These are phyloP conservation scores for Bovichtus diacanthus DNA, from an alignment of 2,797 vertebrate genomes.

Conservation along the genomic window DNA sequence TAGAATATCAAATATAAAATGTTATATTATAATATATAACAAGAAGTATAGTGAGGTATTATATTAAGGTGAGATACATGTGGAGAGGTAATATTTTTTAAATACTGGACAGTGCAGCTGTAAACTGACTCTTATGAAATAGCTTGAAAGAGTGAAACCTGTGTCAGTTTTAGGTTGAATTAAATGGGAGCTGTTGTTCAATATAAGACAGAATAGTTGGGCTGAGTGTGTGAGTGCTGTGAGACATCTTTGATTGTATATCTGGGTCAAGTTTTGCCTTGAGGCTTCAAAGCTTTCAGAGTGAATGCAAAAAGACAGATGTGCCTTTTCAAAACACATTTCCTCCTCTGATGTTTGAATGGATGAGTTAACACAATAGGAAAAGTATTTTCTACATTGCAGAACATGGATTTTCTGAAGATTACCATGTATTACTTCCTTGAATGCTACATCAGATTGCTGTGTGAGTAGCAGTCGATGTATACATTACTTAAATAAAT, in stretches of 20 bases:
- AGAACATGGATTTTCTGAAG: constrained; percentile 91
- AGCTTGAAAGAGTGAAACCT: not conserved
- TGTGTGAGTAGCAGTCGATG: not conserved
- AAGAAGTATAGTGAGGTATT: too few species aligned
- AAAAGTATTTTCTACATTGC: constrained; percentile 61
- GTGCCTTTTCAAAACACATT: constrained; percentile 43
- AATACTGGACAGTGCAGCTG: too few species aligned
- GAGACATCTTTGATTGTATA: constrained; percentile 50
- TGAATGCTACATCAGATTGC: not conserved
- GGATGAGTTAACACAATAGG: constrained; percentile 1
- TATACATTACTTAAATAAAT: not conserved
- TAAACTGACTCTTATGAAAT: not conserved
- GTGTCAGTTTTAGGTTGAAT: not conserved
- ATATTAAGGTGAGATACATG: too few species aligned
- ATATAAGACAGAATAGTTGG: not conserved
- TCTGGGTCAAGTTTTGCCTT: constrained; percentile 63
- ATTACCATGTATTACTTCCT: constrained; percentile 85
- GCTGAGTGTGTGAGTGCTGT: constrained; percentile 29
- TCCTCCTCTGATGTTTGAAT: constrained; percentile 9
- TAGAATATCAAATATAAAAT: too few species aligned
- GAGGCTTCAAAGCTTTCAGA: constrained; percentile 66
- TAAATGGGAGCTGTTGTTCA: not conserved
- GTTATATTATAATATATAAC: too few species aligned
- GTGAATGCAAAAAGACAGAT: constrained; percentile 56
- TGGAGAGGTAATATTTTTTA: too few species aligned